Evolutionary conservation across 2,113 vertebrate species (phyloP), one percentile per base, ranked within the genome.

Genomic region (Machaerirhynchus nigripectus): DNA sequence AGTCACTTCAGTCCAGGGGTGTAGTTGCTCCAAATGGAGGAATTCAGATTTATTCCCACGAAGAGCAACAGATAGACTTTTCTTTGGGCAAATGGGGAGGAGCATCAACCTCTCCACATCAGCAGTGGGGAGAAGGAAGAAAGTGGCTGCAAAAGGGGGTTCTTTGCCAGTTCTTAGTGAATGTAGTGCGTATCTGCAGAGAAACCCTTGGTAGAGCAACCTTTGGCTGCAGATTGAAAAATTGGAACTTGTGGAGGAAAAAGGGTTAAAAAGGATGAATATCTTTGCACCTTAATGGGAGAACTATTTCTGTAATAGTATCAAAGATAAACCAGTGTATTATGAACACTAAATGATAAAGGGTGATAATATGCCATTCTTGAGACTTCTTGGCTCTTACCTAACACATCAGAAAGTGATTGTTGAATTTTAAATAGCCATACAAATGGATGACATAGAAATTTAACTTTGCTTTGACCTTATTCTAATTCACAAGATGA

Each of bases 341-440:
- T 98, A 98, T 98, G 96, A 98, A 96, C 97, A 97, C 96, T 97
- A 98, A 98, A 98, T 98, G 98, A 98, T 98, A 98, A 98, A 98
- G 98, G 97, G 97, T 44, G 97, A 98, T 98, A 98, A 98, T 98
- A 97, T 98, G 98, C 98, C 97, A 95, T 98, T 98, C 98, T 98
- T 98, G 98, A 98, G 98, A 98, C 98, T 98, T 98, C 98, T 98
- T 98, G 98, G 98, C 98, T 98, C 98, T 99, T 99, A 99, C 99
- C 99, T 99, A 99, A 98, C 99, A 98, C 98, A 98, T 98, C 98
- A 98, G 98, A 98, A 99, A 98, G 98, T 98, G 98, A 98, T 98
- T 98, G 98, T 98, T 98, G 98, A 98, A 99, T 99, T 99, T 98
- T 99, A 99, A 99, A 98, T 98, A 98, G 98, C 96, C 98, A 97